A percentile compares a stretch with the other conserved stretches of the same genome.
These are phyloP conservation scores for Sparus aurata DNA, from an alignment of 2,797 vertebrate species.

Conservation along the genomic window DNA sequence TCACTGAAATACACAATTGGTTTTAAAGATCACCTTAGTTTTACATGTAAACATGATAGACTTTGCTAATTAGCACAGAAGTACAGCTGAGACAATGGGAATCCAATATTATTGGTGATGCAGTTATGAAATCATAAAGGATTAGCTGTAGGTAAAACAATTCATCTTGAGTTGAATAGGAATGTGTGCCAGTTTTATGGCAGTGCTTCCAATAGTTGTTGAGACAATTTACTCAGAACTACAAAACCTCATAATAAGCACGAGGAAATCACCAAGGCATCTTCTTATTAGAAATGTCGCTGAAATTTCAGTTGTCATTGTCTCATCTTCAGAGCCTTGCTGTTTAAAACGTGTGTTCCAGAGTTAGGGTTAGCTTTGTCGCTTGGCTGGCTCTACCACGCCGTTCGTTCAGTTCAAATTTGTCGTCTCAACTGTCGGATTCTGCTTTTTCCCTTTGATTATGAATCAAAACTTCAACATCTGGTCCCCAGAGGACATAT, in stretches of 20 bases:
- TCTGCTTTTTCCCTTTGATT: neutral
- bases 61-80: too few species aligned
- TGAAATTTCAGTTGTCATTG: too few species aligned
- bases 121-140: too few species aligned
- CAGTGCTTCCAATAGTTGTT: neutral
- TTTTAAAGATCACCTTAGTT: constrained; percentile 37
- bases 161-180: neutral
- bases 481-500: neutral
- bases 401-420: neutral
- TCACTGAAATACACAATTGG: constrained; percentile 2
- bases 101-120: too few species aligned
- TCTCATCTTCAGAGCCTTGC: too few species aligned
- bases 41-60: too few species aligned
- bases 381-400: neutral
- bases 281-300: neutral
- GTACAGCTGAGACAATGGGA: too few species aligned
- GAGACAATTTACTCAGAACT: neutral
- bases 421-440: neutral
- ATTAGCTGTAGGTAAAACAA: too few species aligned
- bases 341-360: neutral
- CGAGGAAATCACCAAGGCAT: too few species aligned
- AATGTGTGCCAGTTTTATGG: neutral
- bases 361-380: neutral
- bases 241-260: neutral
- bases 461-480: neutral